Percentiles rank a stretch among this genome's conserved stretches.
These are phyloP conservation scores for Bucco capensis DNA, from an alignment of 2,113 vertebrate genomes.

Conservation along the genomic window DNA sequence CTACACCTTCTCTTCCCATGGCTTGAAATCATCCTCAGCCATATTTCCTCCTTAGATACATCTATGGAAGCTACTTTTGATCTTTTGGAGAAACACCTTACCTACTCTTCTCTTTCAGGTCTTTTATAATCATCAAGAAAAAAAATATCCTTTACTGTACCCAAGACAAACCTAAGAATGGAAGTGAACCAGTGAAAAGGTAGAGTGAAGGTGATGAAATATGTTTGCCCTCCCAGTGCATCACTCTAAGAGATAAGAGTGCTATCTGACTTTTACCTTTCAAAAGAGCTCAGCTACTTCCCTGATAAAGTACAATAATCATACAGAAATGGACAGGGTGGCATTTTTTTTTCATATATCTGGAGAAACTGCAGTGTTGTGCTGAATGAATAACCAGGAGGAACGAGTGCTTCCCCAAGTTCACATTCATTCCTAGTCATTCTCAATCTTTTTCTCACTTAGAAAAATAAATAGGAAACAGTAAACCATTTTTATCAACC, in stretches of 20 bases:
- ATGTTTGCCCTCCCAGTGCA: not conserved
- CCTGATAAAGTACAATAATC: slow-evolving; percentile 48
- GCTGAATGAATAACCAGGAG: slow-evolving; percentile 43
- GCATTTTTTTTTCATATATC: slow-evolving; percentile 37
- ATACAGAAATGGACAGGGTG: slow-evolving; percentile 15
- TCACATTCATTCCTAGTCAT: slow-evolving; percentile 41
- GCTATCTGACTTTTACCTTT: slow-evolving; percentile 52
- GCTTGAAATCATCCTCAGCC: not conserved
- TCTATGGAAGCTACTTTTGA: not conserved
- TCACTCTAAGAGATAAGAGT: slow-evolving; percentile 1
- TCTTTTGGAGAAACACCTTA: not conserved
- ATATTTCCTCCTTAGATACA: not conserved
- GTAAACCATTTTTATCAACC: slow-evolving; percentile 35
- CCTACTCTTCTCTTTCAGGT: not conserved
- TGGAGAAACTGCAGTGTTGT: not conserved
- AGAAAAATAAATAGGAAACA: not conserved
- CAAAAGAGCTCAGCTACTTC: slow-evolving; percentile 33
- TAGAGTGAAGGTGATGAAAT: not conserved
- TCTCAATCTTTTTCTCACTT: slow-evolving; percentile 4
- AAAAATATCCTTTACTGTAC: not conserved
- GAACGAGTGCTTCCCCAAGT: slow-evolving; percentile 19
- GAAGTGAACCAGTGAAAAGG: not conserved
- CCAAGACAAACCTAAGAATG: slow-evolving; percentile 20
- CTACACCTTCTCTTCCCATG: not conserved
- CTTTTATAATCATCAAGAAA: not conserved